Conservation (phyloP, 2,797 vertebrate genomes). For the Tokudaia muenninki region DNA sequence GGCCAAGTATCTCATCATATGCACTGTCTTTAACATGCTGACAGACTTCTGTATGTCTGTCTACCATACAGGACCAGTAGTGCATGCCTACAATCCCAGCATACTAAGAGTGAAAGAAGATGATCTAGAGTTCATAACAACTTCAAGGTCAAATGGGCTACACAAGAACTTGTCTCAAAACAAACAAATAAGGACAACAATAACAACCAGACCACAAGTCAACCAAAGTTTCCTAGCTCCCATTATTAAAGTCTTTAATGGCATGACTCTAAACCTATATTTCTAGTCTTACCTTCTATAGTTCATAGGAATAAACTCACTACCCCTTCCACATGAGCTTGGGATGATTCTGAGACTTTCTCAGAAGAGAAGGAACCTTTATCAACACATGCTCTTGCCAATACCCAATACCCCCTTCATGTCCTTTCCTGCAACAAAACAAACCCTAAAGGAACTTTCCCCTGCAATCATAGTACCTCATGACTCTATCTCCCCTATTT, state of each 20-base stretch:
- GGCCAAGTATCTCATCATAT: neutral
- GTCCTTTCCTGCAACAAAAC: neutral
- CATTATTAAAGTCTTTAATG: neutral
- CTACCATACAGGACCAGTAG: neutral
- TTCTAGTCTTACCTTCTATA: neutral
- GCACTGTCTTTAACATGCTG: neutral
- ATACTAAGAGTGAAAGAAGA: neutral
- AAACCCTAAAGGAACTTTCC: neutral
- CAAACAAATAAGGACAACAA: neutral
- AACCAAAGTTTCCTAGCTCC: neutral
- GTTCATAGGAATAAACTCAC: neutral
- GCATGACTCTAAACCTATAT: neutral
- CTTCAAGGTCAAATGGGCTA: neutral
- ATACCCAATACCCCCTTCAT: neutral
- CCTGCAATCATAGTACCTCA: neutral
- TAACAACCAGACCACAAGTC: neutral
- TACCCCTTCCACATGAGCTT: neutral
- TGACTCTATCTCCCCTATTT: neutral
- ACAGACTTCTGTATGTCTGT: neutral
- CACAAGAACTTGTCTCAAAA: neutral
- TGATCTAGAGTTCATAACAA: neutral
- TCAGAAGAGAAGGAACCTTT: neutral
- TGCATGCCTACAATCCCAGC: neutral
- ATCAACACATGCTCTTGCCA: neutral
- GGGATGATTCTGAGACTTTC: neutral